phyloP scores from a whole-genome alignment of 2,113 vertebrate genomes.

The Neoarius graeffei region DNA sequence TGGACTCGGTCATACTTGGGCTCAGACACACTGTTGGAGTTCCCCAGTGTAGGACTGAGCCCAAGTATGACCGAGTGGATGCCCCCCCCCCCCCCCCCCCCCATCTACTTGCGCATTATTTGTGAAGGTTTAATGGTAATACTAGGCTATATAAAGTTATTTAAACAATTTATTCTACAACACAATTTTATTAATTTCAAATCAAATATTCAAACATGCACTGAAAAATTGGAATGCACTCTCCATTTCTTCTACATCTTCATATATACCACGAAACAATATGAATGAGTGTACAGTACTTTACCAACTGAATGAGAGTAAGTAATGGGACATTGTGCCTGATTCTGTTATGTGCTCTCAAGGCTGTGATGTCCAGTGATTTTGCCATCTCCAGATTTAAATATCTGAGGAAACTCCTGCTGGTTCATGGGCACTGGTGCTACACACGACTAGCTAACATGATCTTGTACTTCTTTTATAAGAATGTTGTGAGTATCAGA shows the following conservation, averaged over 20 bases:
- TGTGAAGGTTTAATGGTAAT: neutral
- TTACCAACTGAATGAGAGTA: slow-evolving; percentile 37
- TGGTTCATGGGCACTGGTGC: slow-evolving; percentile 98
- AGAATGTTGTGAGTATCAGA: slow-evolving; percentile 86
- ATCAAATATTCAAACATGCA: neutral
- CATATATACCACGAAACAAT: neutral
- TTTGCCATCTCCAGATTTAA: slow-evolving; percentile 85
- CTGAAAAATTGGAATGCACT: neutral
- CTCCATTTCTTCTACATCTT: neutral
- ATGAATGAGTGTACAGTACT: neutral
- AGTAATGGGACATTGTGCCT: neutral
- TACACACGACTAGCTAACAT: slow-evolving; percentile 94
- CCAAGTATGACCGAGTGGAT: too few relatives aligned
- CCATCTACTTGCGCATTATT: neutral
- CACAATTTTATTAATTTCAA: neutral
- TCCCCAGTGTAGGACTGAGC: neutral
- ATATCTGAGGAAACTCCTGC: slow-evolving; percentile 88
- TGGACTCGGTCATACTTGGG: neutral
- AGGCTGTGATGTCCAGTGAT: slow-evolving; percentile 86
- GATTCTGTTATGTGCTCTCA: slow-evolving; percentile 15
- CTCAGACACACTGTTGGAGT: neutral
- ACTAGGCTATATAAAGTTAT: neutral
- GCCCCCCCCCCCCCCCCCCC: too few relatives aligned
- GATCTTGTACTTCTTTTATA: slow-evolving; percentile 99
- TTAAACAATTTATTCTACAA: neutral